Conservation (phyloP, 2,888 invertebrate species). For the Sinhomidia bicolor region DNA sequence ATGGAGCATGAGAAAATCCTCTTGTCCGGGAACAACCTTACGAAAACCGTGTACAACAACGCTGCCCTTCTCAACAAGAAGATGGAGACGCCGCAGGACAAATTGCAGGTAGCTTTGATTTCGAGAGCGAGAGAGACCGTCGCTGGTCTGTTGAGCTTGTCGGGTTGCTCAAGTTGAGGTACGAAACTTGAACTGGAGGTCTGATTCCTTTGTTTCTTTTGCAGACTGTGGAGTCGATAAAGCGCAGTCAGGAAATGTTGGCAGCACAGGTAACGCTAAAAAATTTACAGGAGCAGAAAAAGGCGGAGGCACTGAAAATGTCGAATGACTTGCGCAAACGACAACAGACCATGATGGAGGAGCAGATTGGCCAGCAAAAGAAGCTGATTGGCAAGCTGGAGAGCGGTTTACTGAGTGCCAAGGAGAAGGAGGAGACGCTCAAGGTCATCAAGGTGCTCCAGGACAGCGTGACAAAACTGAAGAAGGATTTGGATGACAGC, state of each 20-base stretch:
- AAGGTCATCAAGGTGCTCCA: slow-evolving; percentile 92
- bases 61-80: slow-evolving; percentile 81
- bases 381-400: slow-evolving; percentile 91
- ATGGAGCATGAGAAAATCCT: slow-evolving; percentile 79
- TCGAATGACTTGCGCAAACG: slow-evolving; percentile 91
- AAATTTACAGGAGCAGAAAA: slow-evolving; percentile 88
- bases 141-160: too few species aligned
- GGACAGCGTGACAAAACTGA: slow-evolving; percentile 90
- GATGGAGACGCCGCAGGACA: slow-evolving; percentile 81
- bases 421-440: slow-evolving; percentile 89
- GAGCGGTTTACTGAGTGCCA: slow-evolving; percentile 84
- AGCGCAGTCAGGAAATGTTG: slow-evolving; percentile 83
- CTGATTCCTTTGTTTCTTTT: slow-evolving; percentile 26
- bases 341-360: slow-evolving; percentile 93
- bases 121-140: too few species aligned
- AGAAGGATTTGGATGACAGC: slow-evolving; percentile 84
- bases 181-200: too few species aligned
- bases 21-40: slow-evolving; percentile 82
- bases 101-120: slow-evolving; percentile 76
- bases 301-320: slow-evolving; percentile 88
- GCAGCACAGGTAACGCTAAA: slow-evolving; percentile 87
- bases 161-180: too few species aligned
- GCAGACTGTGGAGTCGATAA: slow-evolving; percentile 82
- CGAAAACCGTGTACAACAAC: slow-evolving; percentile 83
- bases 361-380: slow-evolving; percentile 94